These are phyloP conservation scores for Coecobrya sp. DNA, from an alignment of 2,888 invertebrate genomes.

Conservation along the genomic window DNA sequence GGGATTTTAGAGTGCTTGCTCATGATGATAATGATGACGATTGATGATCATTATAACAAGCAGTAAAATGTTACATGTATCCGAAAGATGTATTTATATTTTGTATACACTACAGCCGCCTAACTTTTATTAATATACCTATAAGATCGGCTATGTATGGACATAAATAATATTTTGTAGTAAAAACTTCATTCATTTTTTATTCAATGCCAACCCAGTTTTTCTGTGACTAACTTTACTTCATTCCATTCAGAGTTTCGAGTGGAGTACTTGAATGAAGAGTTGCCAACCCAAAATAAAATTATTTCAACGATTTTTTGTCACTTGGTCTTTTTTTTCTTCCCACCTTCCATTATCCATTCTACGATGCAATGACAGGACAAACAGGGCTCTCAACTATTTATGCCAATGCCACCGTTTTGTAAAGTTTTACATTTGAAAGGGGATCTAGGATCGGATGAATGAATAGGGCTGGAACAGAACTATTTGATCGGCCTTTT, in stretches of 20 bases:
- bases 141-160: too few species aligned
- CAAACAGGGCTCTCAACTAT: slow-evolving; percentile 60
- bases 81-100: background rate
- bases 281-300: slow-evolving; percentile 61
- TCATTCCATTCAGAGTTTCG: slow-evolving; percentile 59
- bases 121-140: too few species aligned
- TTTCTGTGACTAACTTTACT: background rate
- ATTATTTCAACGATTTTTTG: slow-evolving; percentile 63
- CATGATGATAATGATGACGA: slow-evolving; percentile 14
- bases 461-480: slow-evolving; percentile 49
- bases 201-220: background rate
- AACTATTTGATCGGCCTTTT: slow-evolving; percentile 8
- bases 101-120: too few species aligned
- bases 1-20: slow-evolving; percentile 77
- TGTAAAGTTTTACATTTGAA: background rate
- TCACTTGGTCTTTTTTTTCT: slow-evolving; percentile 52
- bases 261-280: slow-evolving; percentile 69
- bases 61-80: background rate
- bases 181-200: slow-evolving; percentile 34
- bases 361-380: slow-evolving; percentile 44
- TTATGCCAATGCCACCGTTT: slow-evolving; percentile 56
- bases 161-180: background rate
- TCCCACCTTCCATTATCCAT: slow-evolving; percentile 47
- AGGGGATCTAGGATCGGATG: slow-evolving; percentile 21
- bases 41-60: background rate